These are phyloP conservation scores for Sinella curviseta DNA, from an alignment of 1,140 invertebrate species.

Conservation along the genomic window DNA sequence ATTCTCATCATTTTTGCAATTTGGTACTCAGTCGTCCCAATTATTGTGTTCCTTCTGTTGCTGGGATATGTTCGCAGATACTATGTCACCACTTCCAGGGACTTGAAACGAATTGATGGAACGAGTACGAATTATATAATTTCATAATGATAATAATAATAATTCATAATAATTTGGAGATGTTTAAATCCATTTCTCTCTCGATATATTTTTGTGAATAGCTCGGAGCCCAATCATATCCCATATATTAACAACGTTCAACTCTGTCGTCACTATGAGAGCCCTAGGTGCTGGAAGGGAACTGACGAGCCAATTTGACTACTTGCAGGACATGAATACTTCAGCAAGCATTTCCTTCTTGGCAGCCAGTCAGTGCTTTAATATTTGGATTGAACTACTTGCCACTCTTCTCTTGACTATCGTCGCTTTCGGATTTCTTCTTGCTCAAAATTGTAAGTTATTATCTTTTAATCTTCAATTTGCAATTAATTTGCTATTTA, in stretches of 20 bases:
- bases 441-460: constrained; percentile 23
- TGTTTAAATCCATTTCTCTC: not conserved
- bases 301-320: constrained; percentile 76
- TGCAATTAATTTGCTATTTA: not conserved
- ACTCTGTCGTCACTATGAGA: constrained; percentile 84
- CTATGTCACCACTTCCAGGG: constrained; percentile 66
- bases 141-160: constrained; percentile 19
- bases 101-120: constrained; percentile 62
- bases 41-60: constrained; percentile 59
- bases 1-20: constrained; percentile 61
- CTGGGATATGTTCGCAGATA: constrained; percentile 61
- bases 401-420: not conserved
- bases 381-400: constrained; percentile 15
- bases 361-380: constrained; percentile 62
- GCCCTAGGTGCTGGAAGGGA: constrained; percentile 74
- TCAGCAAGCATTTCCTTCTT: constrained; percentile 69
- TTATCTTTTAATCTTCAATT: not conserved
- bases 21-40: constrained; percentile 62
- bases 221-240: constrained; percentile 78
- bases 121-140: constrained; percentile 53
- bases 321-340: constrained; percentile 71
- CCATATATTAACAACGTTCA: constrained; percentile 82
- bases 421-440: constrained; percentile 18
- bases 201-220: constrained; percentile 55
- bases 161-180: constrained; percentile 15